Evolutionary conservation across 1,140 invertebrate species (phyloP).

Genomic region (Leptinotarsa texana): DNA sequence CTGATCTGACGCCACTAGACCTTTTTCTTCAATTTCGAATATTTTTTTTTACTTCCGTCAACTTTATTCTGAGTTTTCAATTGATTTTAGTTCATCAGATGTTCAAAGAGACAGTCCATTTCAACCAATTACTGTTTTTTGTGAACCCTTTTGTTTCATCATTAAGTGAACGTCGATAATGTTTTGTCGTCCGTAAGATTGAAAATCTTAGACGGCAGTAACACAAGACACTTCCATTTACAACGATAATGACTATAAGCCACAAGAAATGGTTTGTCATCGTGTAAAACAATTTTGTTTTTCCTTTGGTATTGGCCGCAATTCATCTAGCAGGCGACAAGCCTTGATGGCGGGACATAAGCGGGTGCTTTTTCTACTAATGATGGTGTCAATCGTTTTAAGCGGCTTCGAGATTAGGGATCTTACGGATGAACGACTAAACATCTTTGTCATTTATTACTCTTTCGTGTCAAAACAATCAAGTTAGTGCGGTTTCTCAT

Average conservation of each 20-base stretch:
- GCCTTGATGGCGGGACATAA: slow-evolving; percentile 23
- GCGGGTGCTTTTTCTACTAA: slow-evolving; percentile 36
- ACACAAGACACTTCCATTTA: neutral
- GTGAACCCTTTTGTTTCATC: no score
- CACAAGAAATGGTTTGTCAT: slow-evolving; percentile 3
- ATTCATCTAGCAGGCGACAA: slow-evolving; percentile 26
- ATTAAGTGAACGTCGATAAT: no score
- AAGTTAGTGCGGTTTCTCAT: slow-evolving; percentile 15
- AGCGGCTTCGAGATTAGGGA: slow-evolving; percentile 26
- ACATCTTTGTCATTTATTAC: slow-evolving; percentile 21
- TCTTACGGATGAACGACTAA: slow-evolving; percentile 24
- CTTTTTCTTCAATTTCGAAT: no score
- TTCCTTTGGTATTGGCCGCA: slow-evolving; percentile 16
- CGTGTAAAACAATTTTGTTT: slow-evolving; percentile 22
- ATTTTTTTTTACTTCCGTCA: no score
- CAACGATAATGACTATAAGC: slow-evolving; percentile 1
- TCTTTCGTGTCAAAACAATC: slow-evolving; percentile 23
- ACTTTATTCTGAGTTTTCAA: no score
- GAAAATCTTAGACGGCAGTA: neutral
- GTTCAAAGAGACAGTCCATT: no score
- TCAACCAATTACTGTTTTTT: no score
- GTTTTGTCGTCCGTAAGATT: no score
- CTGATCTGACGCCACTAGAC: no score
- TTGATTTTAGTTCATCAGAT: no score
- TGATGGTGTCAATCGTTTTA: slow-evolving; percentile 31